These are phyloP conservation scores for Egretta garzetta DNA, from an alignment of 2,113 vertebrate species.

Conservation along the genomic window DNA sequence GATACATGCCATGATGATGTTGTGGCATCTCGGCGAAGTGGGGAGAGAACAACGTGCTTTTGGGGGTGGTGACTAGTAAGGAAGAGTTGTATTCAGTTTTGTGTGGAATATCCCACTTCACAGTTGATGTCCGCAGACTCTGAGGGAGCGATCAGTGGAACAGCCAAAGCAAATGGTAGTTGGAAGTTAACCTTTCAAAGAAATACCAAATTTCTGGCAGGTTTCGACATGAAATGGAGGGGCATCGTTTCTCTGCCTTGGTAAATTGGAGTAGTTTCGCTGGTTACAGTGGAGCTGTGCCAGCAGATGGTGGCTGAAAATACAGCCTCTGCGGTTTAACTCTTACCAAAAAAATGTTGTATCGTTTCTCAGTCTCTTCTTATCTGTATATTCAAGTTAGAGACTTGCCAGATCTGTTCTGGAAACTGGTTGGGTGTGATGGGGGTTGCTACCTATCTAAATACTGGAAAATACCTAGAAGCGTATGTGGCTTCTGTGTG, in stretches of 20 bases:
- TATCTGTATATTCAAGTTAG: background rate
- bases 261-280: background rate
- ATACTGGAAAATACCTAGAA: background rate
- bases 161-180: background rate
- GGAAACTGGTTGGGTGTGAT: background rate
- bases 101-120: background rate
- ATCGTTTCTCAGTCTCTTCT: background rate
- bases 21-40: background rate
- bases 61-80: background rate
- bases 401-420: background rate
- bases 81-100: background rate
- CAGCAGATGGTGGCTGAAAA: background rate
- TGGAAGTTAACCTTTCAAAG: background rate
- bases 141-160: background rate
- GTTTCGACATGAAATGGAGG: background rate
- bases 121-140: background rate
- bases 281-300: background rate
- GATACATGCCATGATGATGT: background rate
- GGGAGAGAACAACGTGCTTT: background rate
- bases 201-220: background rate
- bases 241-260: background rate
- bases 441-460: background rate
- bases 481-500: rapidly evolving
- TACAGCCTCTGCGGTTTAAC: background rate
- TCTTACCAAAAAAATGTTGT: background rate